phyloP scores from a whole-genome alignment of 23 tunicate genomes.

The Styela plicata region DNA sequence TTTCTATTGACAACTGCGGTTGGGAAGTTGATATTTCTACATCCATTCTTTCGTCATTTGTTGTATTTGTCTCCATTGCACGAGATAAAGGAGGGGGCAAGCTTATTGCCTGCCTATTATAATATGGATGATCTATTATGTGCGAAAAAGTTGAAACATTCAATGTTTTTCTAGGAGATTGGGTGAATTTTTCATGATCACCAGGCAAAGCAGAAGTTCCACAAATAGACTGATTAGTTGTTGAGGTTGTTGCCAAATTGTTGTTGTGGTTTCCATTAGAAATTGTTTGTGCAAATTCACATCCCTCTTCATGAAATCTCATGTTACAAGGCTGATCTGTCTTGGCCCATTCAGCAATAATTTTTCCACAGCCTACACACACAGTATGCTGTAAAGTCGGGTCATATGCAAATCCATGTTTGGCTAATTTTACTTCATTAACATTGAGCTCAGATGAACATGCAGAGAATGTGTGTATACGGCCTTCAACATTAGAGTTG shows the following conservation, averaged over 20 bases:
- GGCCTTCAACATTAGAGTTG: neutral
- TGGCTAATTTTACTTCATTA: neutral
- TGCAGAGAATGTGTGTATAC: neutral
- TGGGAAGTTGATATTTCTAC: neutral
- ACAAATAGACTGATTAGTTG: neutral
- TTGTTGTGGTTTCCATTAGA: neutral
- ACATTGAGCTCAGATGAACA: neutral
- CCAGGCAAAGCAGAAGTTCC: neutral
- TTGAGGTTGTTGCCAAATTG: neutral
- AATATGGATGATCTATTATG: too few species aligned
- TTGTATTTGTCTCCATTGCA: neutral
- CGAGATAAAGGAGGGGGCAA: too few species aligned
- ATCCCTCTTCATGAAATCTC: neutral
- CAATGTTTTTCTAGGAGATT: too few species aligned
- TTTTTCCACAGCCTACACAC: neutral
- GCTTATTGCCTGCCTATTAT: neutral
- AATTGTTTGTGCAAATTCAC: neutral
- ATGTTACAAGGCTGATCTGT: neutral
- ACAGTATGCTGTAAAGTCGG: neutral
- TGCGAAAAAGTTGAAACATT: too few species aligned
- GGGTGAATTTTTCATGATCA: neutral
- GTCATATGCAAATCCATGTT: neutral
- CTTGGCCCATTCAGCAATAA: neutral
- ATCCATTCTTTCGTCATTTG: neutral
- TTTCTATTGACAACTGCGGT: too few species aligned